Percentiles rank a stretch among this genome's conserved stretches.
These are phyloP conservation scores for Ormyrus pomaceus DNA, from an alignment of 2,888 invertebrate species.

Conservation along the genomic window DNA sequence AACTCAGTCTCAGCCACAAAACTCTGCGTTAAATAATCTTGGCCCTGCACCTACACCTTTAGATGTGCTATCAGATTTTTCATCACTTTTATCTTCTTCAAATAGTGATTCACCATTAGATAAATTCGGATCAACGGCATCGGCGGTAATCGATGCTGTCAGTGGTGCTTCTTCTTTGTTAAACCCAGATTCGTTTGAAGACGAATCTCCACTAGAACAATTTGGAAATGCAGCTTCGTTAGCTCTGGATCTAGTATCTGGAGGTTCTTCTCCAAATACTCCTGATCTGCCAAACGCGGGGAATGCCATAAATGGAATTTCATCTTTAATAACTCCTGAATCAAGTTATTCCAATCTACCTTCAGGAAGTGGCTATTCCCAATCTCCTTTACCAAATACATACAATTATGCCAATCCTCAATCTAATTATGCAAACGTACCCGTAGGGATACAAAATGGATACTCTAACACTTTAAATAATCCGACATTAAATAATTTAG, in stretches of 20 bases:
- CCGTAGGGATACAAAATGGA: background rate
- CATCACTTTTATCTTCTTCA: background rate
- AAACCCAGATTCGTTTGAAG: background rate
- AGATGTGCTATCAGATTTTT: background rate
- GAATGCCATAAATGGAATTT: background rate
- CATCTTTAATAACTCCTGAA: too few relatives aligned
- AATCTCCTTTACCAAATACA: too few relatives aligned
- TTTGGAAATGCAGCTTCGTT: background rate
- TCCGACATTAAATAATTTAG: too few relatives aligned
- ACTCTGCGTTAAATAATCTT: constrained; percentile 1
- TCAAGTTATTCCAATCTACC: too few relatives aligned
- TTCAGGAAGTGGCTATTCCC: too few relatives aligned
- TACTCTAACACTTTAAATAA: too few relatives aligned
- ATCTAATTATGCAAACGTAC: too few relatives aligned
- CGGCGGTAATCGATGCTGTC: background rate
- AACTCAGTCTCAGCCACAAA: background rate
- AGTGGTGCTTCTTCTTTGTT: background rate
- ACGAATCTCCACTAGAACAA: background rate
- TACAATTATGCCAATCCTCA: too few relatives aligned
- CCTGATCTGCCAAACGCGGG: background rate
- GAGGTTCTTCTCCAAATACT: background rate
- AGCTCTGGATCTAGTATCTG: background rate
- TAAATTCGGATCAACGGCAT: background rate
- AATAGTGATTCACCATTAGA: constrained; percentile 14
- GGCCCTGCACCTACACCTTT: background rate